Evolutionary conservation across 2,113 vertebrate genomes (phyloP).

Genomic region (Chaetops frenatus): DNA sequence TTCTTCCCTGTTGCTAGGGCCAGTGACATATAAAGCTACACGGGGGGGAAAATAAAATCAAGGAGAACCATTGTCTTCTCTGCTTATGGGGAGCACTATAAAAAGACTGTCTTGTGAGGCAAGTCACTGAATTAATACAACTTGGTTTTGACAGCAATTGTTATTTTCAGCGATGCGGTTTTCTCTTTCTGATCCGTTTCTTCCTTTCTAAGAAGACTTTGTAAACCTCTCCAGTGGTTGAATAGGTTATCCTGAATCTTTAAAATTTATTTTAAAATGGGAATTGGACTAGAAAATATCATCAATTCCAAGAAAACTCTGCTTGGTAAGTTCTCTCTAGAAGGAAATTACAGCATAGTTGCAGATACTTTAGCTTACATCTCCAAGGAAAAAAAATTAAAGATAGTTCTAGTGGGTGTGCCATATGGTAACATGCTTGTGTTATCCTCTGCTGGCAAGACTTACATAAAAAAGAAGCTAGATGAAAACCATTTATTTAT

Average conservation of each 20-base stretch:
- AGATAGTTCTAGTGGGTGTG: conserved; percentile 61
- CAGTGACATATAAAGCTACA: neutral
- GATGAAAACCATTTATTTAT: neutral
- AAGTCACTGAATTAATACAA: neutral
- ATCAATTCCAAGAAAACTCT: neutral
- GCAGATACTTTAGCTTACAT: conserved; percentile 4
- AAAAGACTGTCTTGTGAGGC: conserved; percentile 21
- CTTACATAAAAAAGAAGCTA: neutral
- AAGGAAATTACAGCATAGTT: neutral
- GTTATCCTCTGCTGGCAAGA: conserved; percentile 10
- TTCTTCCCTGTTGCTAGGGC: conserved; percentile 46
- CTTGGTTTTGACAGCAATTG: neutral
- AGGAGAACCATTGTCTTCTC: conserved; percentile 8
- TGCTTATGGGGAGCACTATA: neutral
- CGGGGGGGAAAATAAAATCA: neutral
- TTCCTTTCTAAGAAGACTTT: neutral
- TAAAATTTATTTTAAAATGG: neutral
- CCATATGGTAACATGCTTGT: conserved; percentile 31
- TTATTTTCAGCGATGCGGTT: neutral
- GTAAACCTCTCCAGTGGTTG: neutral
- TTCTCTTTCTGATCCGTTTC: neutral
- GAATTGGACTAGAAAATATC: neutral
- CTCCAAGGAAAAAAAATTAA: conserved; percentile 47
- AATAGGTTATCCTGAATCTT: neutral
- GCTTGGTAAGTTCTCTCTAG: neutral